Evolutionary conservation across 2,797 vertebrate genomes (phyloP).

Genomic region (Acridotheres tristis): DNA sequence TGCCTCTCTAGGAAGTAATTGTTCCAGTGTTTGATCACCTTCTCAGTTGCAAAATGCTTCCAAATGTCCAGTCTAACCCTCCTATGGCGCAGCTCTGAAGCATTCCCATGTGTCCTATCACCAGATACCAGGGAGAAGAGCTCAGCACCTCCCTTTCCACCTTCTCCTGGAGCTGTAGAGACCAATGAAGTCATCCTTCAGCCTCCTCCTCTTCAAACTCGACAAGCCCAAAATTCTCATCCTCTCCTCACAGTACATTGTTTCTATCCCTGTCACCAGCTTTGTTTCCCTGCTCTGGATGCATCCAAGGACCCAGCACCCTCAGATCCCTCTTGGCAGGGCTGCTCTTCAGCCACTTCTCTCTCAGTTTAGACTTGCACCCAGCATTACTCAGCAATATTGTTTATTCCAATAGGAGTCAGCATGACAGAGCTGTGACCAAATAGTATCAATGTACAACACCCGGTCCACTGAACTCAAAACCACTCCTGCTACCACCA

Average conservation of each 20-base stretch:
- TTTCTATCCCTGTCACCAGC: neutral
- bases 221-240: neutral
- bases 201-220: neutral
- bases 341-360: neutral
- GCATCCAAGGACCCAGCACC: neutral
- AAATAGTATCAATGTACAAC: neutral
- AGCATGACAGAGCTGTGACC: neutral
- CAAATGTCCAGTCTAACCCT: neutral
- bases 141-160: neutral
- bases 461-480: neutral
- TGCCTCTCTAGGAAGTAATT: too few relatives aligned
- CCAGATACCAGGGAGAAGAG: neutral
- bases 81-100: neutral
- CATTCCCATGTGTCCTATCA: neutral
- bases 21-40: neutral
- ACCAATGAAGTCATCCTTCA: neutral
- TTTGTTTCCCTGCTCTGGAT: neutral
- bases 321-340: neutral
- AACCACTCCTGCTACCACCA: neutral
- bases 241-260: accelerated
- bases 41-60: neutral
- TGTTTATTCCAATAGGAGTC: neutral
- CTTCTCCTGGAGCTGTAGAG: neutral
- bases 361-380: accelerated
- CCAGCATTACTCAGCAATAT: neutral